Percentiles rank a stretch among this genome's conserved stretches.
These are phyloP conservation scores for Tamandua tetradactyla DNA, from an alignment of 2,797 vertebrate genomes.

Conservation along the genomic window DNA sequence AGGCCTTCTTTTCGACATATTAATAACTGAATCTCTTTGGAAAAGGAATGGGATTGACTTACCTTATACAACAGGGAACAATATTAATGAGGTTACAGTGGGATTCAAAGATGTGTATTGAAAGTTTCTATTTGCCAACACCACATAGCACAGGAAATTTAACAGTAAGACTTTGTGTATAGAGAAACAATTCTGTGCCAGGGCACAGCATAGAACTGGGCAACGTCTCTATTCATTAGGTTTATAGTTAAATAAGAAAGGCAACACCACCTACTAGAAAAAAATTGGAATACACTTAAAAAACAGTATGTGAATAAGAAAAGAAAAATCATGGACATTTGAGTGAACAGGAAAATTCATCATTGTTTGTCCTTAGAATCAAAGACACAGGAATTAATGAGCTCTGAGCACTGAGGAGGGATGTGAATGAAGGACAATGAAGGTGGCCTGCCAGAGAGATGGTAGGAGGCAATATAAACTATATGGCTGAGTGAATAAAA, in stretches of 20 bases:
- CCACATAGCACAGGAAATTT: slow-evolving; percentile 10
- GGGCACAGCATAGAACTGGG: slow-evolving; percentile 31
- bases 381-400: background rate
- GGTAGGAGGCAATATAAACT: background rate
- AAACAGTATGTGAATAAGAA: slow-evolving; percentile 28
- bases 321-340: slow-evolving; percentile 31
- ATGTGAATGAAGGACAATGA: background rate
- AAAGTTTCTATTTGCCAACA: slow-evolving; percentile 69
- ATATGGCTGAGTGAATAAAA: background rate
- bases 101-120: slow-evolving; percentile 47
- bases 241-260: slow-evolving; percentile 53
- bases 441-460: background rate
- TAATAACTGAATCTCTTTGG: slow-evolving; percentile 54
- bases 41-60: slow-evolving; percentile 52
- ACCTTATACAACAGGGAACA: slow-evolving; percentile 39
- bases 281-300: background rate
- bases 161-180: slow-evolving; percentile 47
- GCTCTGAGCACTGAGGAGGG: background rate
- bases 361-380: slow-evolving; percentile 47
- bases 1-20: slow-evolving; percentile 58
- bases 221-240: slow-evolving; percentile 60
- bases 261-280: background rate
- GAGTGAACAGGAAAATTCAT: slow-evolving; percentile 65
- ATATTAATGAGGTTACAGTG: slow-evolving; percentile 55
- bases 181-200: slow-evolving; percentile 53